Conservation (phyloP, 2,113 vertebrate genomes). For the Chaenogobius annularis region DNA sequence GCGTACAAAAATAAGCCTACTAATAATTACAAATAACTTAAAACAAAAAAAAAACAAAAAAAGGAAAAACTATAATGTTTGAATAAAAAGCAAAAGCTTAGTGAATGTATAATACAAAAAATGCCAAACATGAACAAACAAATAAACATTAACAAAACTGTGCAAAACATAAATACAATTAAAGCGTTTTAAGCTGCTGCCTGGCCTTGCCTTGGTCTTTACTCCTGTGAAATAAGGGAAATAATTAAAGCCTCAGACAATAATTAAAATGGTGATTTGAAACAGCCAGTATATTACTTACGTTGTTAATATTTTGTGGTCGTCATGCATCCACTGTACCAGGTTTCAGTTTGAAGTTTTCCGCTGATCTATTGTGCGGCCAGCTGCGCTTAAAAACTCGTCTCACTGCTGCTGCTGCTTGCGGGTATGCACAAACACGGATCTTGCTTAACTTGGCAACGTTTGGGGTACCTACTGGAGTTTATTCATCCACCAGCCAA, state of each 20-base stretch:
- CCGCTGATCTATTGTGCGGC: not conserved
- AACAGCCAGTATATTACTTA: not conserved
- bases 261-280: conserved; percentile 1
- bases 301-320: conserved; percentile 4
- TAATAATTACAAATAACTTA: too few species aligned
- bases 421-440: conserved; percentile 2
- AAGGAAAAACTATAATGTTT: not conserved
- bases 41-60: not conserved
- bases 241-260: conserved; percentile 3
- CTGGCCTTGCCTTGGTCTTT: conserved; percentile 3
- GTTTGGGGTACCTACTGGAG: not conserved
- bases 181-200: conserved; percentile 2
- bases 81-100: conserved; percentile 4
- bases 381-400: conserved; percentile 6
- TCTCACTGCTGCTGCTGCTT: conserved; percentile 11
- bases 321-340: conserved; percentile 1
- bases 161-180: not conserved
- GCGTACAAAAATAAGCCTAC: not conserved
- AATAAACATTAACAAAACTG: not conserved
- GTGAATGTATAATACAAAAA: conserved; percentile 3
- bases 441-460: conserved; percentile 4
- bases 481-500: conserved; percentile 5
- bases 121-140: conserved; percentile 4
- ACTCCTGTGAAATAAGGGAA: conserved; percentile 6
- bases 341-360: conserved; percentile 7